These are phyloP conservation scores for Bombus waltoni DNA, from an alignment of 1,140 invertebrate species.

Conservation along the genomic window DNA sequence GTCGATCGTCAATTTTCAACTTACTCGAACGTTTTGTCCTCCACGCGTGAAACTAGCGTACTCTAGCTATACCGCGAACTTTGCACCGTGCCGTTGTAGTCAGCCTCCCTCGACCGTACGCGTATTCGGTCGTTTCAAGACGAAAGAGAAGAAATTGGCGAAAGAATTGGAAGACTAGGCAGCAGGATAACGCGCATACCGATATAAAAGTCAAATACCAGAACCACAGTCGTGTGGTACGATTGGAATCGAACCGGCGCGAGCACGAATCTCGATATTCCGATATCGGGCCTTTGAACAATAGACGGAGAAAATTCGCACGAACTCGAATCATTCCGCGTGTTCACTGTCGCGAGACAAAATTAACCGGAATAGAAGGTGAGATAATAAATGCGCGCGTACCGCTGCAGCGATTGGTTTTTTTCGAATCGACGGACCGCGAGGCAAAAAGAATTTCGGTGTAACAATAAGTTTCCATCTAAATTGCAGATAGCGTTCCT, in stretches of 20 bases:
- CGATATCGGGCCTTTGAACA: neutral
- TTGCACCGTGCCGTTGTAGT: neutral
- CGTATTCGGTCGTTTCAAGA: neutral
- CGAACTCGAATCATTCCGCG: conserved; percentile 14
- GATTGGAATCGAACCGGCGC: neutral
- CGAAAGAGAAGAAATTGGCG: neutral
- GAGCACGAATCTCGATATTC: conserved; percentile 8
- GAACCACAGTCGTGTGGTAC: neutral
- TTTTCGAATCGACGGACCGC: neutral
- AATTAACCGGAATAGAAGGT: conserved; percentile 11
- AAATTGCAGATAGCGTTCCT: neutral
- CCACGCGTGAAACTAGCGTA: too few relatives aligned
- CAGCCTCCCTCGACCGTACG: neutral
- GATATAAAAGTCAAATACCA: conserved; percentile 1
- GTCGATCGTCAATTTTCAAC: too few relatives aligned
- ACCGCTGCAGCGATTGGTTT: too few relatives aligned
- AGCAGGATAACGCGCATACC: neutral
- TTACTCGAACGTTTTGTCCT: too few relatives aligned
- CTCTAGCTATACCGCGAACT: too few relatives aligned
- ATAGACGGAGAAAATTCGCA: conserved; percentile 21
- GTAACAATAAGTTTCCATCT: neutral
- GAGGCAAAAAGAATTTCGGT: neutral
- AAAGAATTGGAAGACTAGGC: neutral
- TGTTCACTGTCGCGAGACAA: conserved; percentile 25
- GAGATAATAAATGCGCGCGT: neutral